Evolutionary conservation across 2,113 vertebrate species (phyloP).

Genomic region (Egretta garzetta): DNA sequence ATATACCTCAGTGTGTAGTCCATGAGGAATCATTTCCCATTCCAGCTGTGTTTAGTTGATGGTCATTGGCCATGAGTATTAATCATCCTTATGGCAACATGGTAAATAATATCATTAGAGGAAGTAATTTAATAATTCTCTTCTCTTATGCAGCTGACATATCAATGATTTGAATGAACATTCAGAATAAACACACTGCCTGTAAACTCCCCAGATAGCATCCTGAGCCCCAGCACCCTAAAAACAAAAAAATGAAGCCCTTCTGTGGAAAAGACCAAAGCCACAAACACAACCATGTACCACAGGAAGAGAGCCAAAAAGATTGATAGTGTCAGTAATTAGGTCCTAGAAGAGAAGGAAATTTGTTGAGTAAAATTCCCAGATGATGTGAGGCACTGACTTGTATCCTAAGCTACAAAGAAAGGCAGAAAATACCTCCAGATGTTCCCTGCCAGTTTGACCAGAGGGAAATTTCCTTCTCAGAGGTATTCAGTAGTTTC

Average conservation of each 20-base stretch:
- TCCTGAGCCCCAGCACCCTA: neutral
- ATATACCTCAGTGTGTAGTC: neutral
- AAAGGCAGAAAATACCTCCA: neutral
- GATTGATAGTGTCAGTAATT: neutral
- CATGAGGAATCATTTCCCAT: neutral
- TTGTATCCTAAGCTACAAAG: neutral
- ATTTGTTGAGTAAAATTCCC: neutral
- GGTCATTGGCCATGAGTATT: neutral
- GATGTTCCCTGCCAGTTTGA: neutral
- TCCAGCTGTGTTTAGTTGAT: neutral
- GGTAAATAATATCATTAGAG: neutral
- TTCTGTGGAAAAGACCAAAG: neutral
- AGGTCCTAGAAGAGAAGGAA: neutral
- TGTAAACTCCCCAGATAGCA: neutral
- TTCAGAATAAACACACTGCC: neutral
- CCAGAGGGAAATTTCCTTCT: neutral
- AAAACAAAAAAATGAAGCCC: neutral
- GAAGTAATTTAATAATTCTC: neutral
- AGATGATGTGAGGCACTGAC: neutral
- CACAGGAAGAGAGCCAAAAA: neutral
- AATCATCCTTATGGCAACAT: neutral
- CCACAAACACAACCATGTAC: neutral
- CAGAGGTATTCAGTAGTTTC: neutral
- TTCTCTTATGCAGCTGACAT: neutral
- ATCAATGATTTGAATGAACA: neutral